Conservation (phyloP, 2,888 invertebrate species). For the Osmoderma eremita region DNA sequence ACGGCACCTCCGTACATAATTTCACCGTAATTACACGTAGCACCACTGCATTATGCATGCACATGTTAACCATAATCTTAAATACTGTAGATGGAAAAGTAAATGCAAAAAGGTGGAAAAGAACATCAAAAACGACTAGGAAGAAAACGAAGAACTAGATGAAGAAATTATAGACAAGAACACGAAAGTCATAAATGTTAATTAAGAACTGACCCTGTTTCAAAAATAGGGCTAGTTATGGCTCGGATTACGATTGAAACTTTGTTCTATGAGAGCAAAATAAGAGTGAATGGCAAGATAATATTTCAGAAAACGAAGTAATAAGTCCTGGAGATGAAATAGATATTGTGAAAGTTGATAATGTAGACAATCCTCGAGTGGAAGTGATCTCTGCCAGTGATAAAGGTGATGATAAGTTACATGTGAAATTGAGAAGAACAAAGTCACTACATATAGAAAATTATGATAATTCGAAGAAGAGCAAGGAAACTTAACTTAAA, state of each 20-base stretch:
- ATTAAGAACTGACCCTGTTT: slow-evolving; percentile 75
- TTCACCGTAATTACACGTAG: neutral
- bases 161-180: slow-evolving; percentile 66
- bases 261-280: slow-evolving; percentile 82
- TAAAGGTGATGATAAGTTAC: slow-evolving; percentile 67
- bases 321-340: slow-evolving; percentile 79
- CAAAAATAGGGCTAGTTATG: slow-evolving; percentile 76
- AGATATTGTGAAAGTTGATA: slow-evolving; percentile 77
- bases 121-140: slow-evolving; percentile 61
- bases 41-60: neutral
- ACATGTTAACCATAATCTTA: slow-evolving; percentile 24
- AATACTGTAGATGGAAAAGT: slow-evolving; percentile 49
- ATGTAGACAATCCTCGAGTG: slow-evolving; percentile 75
- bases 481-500: neutral
- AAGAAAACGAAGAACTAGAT: slow-evolving; percentile 66
- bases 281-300: slow-evolving; percentile 82
- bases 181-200: slow-evolving; percentile 73
- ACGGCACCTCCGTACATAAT: neutral
- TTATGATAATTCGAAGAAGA: slow-evolving; percentile 68
- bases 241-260: slow-evolving; percentile 84
- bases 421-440: slow-evolving; percentile 72
- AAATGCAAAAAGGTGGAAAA: slow-evolving; percentile 51
- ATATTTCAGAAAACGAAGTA: slow-evolving; percentile 75
- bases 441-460: slow-evolving; percentile 80
- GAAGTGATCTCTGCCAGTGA: slow-evolving; percentile 69